Evolutionary conservation across 2,113 vertebrate genomes (phyloP), one percentile per base, ranked within the genome.

Genomic region (Atrichornis clamosus): DNA sequence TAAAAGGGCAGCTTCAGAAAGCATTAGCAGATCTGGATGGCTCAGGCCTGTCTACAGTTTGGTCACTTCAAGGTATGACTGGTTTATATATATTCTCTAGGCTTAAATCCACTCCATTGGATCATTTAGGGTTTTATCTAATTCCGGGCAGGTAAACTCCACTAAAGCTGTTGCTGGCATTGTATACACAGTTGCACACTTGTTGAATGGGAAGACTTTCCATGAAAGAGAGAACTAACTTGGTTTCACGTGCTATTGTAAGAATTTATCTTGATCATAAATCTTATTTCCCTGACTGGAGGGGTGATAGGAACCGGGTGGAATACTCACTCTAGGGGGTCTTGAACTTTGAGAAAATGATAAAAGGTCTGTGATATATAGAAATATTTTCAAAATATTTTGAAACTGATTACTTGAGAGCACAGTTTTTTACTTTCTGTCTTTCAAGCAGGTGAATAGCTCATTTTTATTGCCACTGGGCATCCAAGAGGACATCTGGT

Each of bases 111-210:
- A 28, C 24, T 63, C 13, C 10, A 23, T 23, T 27, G 22, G 33
- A 50, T 21, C 1, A 1, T 26, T 84, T n/a, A 20, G 12, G 50
- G 2, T 68, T 60, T 5, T 39, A 20, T 23, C 7, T 65, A 21
- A 44, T 58, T 65, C 35, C 55, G 81, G 42, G 24, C 46, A 91
- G 16, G 50, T 23, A 46, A 94, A 73, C 19, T n/a, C 28, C n/a
- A 21, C 33, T 65, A 1, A 39, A 90, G 41, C 15, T 67, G 37
- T 16, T 59, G 13, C 44, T 35, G 58, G 5, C 10, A 62, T 8
- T 68, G 26, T 39, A 73, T 13, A 19, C 15, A 30, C 0, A 0
- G 14, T 15, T 84, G 26, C 14, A 35, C 7, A 8, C 33, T 60
- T 68, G 26, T 58, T 72, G 39, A 70, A 46, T 27, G 37, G 13